Percentiles rank a stretch among this genome's conserved stretches.
Conservation (phyloP, 2,797 vertebrate species). For the Coccyzus lansbergi region DNA sequence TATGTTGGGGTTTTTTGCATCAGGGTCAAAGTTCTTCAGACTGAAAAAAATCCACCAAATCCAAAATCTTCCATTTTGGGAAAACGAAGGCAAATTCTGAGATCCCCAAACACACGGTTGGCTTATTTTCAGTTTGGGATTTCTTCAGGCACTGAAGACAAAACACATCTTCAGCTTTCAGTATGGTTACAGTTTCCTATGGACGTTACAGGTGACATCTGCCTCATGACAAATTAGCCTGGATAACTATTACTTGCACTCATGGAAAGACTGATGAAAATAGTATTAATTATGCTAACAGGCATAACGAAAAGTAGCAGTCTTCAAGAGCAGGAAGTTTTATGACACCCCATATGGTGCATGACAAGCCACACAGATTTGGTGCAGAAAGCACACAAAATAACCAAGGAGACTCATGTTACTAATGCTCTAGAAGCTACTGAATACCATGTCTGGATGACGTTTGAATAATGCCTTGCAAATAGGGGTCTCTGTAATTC, state of each 20-base stretch:
- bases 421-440: background rate
- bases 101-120: background rate
- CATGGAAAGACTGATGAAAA: background rate
- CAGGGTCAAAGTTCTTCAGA: background rate
- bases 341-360: background rate
- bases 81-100: background rate
- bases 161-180: background rate
- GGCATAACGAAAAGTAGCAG: background rate
- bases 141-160: constrained; percentile 11
- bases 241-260: background rate
- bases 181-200: background rate
- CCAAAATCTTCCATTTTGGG: background rate
- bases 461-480: background rate
- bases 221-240: background rate
- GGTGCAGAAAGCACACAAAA: background rate
- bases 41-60: background rate
- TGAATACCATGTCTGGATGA: background rate
- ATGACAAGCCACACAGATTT: background rate
- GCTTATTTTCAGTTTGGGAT: background rate
- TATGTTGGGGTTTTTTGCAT: background rate
- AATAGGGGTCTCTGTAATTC: background rate
- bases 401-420: background rate
- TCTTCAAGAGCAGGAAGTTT: background rate
- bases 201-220: background rate
- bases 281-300: background rate